phyloP scores from a whole-genome alignment of 2,113 vertebrate species.

The Calyptommatus sinebrachiatus region DNA sequence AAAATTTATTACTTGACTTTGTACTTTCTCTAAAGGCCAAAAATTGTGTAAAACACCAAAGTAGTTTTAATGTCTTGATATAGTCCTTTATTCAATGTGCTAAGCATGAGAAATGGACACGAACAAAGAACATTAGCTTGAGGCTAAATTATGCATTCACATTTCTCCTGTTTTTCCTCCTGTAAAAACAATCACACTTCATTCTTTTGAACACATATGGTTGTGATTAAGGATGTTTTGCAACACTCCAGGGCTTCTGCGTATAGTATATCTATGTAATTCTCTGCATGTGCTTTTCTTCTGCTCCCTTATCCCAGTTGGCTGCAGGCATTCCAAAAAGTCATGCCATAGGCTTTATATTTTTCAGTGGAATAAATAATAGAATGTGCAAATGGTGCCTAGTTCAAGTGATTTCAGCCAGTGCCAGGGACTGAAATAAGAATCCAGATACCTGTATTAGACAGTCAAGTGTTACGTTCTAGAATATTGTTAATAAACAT shows the following conservation, averaged over 20 bases:
- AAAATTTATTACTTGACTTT: neutral
- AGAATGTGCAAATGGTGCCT: neutral
- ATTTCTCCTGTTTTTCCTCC: neutral
- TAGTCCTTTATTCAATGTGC: neutral
- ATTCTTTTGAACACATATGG: neutral
- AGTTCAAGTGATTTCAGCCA: too few species aligned
- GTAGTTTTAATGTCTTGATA: rapidly evolving
- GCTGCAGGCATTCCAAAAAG: neutral
- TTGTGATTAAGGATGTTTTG: neutral
- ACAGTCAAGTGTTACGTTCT: too few species aligned
- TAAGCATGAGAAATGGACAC: neutral
- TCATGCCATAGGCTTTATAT: neutral
- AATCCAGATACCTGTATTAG: too few species aligned
- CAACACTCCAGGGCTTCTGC: constrained; percentile 34
- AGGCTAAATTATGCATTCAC: neutral
- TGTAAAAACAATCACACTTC: neutral
- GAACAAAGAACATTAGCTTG: neutral
- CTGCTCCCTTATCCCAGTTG: neutral
- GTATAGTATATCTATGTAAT: neutral
- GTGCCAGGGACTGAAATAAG: too few species aligned
- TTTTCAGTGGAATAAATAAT: constrained; percentile 16
- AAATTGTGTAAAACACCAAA: neutral
- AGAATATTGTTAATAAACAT: too few species aligned
- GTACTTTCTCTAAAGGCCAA: neutral
- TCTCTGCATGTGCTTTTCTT: constrained; percentile 17